phyloP scores from a whole-genome alignment of 2,113 vertebrate genomes.

The Hemicordylus capensis region DNA sequence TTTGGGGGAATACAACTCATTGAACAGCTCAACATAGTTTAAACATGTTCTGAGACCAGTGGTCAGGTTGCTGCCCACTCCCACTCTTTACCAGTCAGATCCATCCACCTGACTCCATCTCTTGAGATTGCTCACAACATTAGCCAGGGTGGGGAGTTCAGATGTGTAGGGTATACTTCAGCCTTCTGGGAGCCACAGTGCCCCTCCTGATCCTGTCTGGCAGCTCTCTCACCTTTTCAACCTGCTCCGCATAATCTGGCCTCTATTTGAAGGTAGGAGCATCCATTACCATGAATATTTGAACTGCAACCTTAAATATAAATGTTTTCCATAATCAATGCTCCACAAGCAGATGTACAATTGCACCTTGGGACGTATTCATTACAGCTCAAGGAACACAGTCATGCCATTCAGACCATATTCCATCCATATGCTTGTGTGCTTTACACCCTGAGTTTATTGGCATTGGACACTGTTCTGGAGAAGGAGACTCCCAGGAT shows the following conservation, averaged over 20 bases:
- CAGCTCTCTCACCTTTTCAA: not conserved
- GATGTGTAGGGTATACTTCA: not conserved
- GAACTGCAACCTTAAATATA: constrained; percentile 63
- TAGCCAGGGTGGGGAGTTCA: not conserved
- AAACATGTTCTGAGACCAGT: not conserved
- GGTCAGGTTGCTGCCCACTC: not conserved
- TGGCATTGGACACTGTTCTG: constrained; percentile 64
- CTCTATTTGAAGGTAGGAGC: not conserved
- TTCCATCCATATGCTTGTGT: constrained; percentile 75
- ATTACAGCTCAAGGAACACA: constrained; percentile 70
- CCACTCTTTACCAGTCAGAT: not conserved
- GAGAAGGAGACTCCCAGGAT: constrained; percentile 67
- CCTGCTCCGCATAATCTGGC: no score
- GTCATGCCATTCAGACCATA: constrained; percentile 73
- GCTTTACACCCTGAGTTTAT: constrained; percentile 71
- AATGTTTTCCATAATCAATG: constrained; percentile 56
- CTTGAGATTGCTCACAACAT: not conserved
- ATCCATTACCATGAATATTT: constrained; percentile 44
- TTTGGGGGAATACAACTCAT: not conserved
- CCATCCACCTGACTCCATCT: no score
- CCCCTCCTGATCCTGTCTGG: no score
- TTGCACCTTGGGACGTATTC: constrained; percentile 75
- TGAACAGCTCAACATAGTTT: not conserved
- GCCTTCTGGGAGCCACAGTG: not conserved
- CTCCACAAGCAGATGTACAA: constrained; percentile 70